Evolutionary conservation across 2,888 invertebrate species (phyloP), one percentile per base, ranked within the genome.

Genomic region (Helleia helle): DNA sequence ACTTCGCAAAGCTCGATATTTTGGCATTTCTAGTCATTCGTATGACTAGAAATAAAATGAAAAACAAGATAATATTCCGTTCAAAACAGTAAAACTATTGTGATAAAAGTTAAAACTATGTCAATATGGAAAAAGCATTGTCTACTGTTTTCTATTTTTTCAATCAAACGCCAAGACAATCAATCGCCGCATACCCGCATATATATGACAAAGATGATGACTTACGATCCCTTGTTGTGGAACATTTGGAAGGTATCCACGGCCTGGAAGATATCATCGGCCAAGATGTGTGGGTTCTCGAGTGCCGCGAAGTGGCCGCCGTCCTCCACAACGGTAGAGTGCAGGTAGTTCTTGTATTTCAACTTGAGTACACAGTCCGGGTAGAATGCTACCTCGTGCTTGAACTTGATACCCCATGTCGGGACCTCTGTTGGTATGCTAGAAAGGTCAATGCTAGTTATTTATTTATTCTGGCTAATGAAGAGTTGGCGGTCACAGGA

Each of bases 261-360:
- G 40, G 90, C 90, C 1, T 71, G 60, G 58, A 88, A 89, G 5
- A 97, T 69, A 59, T 96, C 94, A 0, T 87, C 72, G 2, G 92
- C 90, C 15, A 97, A 57, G 0, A 91, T 54, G 27, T 87, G 69
- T 0, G 96, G 95, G 45, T 89, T 84, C 65, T 97, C 94, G 41
- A 95, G 79, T 0, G 95, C 94, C 0, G 92, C 91, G 67, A 96
- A 97, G 65, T 96, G 96, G 0, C 97, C 97, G 1, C 94, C 95
- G 2, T 87, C 79, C 0, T 87, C 76, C 22, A 90, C 83, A 29
- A 90, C 79, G 0, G 87, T 90, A 54, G 88, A 88, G 36, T 90
- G 91, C 3, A 93, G 74, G 36, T 95, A 69, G 65, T 94, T 92
- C 8, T 58, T 65, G 62, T 83, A 94, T 52, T 88, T 90, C 1